These are phyloP conservation scores for Spongilla lacustris DNA, from an alignment of 37 sponge, comb jelly and placozoan genomes.

Conservation along the genomic window DNA sequence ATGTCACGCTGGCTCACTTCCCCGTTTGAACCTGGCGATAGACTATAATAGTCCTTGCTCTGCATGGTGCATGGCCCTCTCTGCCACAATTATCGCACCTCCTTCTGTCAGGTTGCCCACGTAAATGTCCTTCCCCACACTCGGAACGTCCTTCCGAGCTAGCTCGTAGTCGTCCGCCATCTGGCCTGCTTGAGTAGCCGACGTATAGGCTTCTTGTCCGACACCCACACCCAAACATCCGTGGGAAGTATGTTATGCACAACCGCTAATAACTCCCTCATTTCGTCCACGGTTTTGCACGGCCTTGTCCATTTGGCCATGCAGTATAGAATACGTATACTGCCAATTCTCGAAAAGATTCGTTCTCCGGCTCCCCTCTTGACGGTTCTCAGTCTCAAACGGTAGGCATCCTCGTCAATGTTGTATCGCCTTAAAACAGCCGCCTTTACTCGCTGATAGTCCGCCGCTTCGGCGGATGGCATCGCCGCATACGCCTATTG, in stretches of 20 bases:
- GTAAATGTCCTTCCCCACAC: no score
- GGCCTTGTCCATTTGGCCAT: conserved; percentile 4
- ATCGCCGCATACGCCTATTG: conserved; percentile 25
- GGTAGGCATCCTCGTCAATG: conserved; percentile 6
- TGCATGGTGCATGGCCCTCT: no score
- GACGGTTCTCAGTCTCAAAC: background rate
- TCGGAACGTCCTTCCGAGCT: no score
- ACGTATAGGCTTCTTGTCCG: background rate
- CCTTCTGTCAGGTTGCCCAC: background rate
- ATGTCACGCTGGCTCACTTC: no score
- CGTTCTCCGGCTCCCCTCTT: background rate
- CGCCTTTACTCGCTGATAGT: conserved; percentile 5
- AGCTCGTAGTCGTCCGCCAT: no score
- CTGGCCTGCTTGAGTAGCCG: no score
- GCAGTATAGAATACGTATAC: no score
- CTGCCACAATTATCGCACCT: background rate
- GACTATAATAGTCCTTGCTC: no score
- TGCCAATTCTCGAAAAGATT: background rate
- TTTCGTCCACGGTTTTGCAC: background rate
- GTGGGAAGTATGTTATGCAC: conserved; percentile 4
- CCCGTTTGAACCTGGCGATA: no score
- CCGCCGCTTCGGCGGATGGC: background rate
- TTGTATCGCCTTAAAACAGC: conserved; percentile 13
- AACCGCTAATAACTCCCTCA: conserved; percentile 5
- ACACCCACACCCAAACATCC: conserved; percentile 4